Base-by-base conservation (phyloP, 2,888 invertebrate species). In the Leucoma salicis region DNA sequence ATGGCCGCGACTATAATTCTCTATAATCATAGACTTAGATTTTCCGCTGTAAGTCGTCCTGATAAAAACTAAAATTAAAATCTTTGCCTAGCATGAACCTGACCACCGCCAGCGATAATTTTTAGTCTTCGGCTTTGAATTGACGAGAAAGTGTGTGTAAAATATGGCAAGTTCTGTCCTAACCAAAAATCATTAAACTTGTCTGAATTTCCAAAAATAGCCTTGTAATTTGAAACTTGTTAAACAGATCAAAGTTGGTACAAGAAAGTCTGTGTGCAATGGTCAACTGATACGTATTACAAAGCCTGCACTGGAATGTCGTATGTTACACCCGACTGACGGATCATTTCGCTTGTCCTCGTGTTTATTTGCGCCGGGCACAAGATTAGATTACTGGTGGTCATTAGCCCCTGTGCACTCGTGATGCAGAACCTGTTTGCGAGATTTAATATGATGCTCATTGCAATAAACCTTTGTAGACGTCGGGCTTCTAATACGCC, bases 321-420 rank as follows among this genome's bases (percentile, higher is more conserved):
- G 27, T 31, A 34, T 46, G 54, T 51, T 52, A 42, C 42, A 40
- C 40, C 57, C 43, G 48, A 50, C 50, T 50, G 59, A 48, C 53
- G 47, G 53, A 53, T 56, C 53, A 56, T 55, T 68, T 62, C 54
- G 64, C 50, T 63, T 59, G 70, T 66, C 60, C 62, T 54, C 52
- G 57, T 57, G 63, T 63, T 59, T 59, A 55, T 59, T 59, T 57
- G 73, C 62, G 64, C 65, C 59, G n/a, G 65, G 60, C 55, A 59
- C 63, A 60, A 80, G 84, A 83, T 83, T 82, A 83, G 83, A 84
- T 84, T 82, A 78, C 78, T 66, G 54, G 58, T 78, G 83, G 83
- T 82, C 83, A 74, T 82, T 83, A 80, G 76, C 82, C 79, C 64
- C 70, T 51, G 59, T 61, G 65, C 63, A 65, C 66, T 67, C 63